Base-by-base conservation (phyloP, 1,140 invertebrate genomes). In the Globodera rostochiensis region DNA sequence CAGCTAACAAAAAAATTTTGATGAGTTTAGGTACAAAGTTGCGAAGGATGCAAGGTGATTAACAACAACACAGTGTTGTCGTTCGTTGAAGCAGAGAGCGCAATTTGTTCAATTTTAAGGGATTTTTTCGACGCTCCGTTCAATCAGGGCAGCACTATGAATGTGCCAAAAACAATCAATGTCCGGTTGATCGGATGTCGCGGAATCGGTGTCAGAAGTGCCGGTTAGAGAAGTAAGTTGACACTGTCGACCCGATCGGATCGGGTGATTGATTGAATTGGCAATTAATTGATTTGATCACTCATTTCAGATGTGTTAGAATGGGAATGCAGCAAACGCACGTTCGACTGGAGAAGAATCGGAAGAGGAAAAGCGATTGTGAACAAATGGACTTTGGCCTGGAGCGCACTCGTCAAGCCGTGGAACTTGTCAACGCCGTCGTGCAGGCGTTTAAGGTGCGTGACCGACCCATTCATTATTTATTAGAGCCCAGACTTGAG, bases 41-140 rank as follows among this genome's bases (percentile, higher is more conserved):
- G 77, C 21, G 77, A 78, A 49, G 77, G 77, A 7, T 78, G 77
- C 21, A 78, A 78, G n/a, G 77, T 77, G 67, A 36, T 36, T 36
- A 78, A 78, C 21, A 19, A 71, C 21, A 19, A 71, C 11, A 71
- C 6, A 21, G 36, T 69, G n/a, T 25, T 25, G 15, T 21, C 67
- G 36, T 36, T 36, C 36, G 36, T 21, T 11, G 15, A 15, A 13
- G 69, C 36, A 3, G 4, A 19, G 36, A 0, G 69, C 36, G 36
- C 36, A 36, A 36, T 15, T 25, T 66, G 13, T 45, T 9, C 15
- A 80, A 1, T 13, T 73, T 82, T 50, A 11, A 82, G 81, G 83
- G 83, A 4, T 84, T 84, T 53, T 84, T 84, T 57, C 83, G 83
- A 6, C 83, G 83, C 13, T 57, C 83, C 13, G 77, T 85, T 57